Base-by-base conservation (phyloP, 2,797 vertebrate species). In the Mycteria americana region DNA sequence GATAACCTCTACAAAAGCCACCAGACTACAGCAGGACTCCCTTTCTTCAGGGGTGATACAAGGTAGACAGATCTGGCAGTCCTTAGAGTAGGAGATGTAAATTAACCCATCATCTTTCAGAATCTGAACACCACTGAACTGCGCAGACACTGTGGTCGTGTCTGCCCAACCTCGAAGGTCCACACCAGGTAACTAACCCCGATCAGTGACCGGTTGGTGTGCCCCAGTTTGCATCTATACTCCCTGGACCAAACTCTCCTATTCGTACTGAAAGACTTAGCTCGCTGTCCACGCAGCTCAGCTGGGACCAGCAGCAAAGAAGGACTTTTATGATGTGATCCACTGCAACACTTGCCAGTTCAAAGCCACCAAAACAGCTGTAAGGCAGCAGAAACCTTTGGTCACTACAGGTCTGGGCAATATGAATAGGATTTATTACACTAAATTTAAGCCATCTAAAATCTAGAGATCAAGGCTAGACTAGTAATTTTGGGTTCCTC, bases 201-300 rank as follows among this genome's bases (percentile, higher is more conserved):
- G 4, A 37, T 10, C 17, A 48, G 35, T 28, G 70, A 65, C 17
- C 1, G 2, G 8, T 9, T 87, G 51, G 23, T 59, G 48, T 21
- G 7, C 6, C 35, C 41, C 3, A 2, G 22, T 83, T 94, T 91
- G n/a, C 39, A 63, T 23, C 22, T 39, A 11, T 28, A 2, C 4
- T 56, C 13, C 33, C 56, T 77, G 75, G 8, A 63, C 3, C 18
- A 80, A 60, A 15, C 31, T 30, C 18, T 78, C 6, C 22, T 57
- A 3, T 16, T 63, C 1, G 1, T 18, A 91, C 17, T 76, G 24
- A 75, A 83, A 78, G 22, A 62, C 31, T 12, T 69, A 51, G 28
- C 23, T 64, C 7, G 1, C 12, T 31, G 35, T 73, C 45, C 57
- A 9, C 5, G 18, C 18, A 69, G 72, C 37, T 70, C 0, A 0